Conservation (phyloP, 37 sponge, comb jelly and placozoan genomes). For the Cladorhizidae sp. region DNA sequence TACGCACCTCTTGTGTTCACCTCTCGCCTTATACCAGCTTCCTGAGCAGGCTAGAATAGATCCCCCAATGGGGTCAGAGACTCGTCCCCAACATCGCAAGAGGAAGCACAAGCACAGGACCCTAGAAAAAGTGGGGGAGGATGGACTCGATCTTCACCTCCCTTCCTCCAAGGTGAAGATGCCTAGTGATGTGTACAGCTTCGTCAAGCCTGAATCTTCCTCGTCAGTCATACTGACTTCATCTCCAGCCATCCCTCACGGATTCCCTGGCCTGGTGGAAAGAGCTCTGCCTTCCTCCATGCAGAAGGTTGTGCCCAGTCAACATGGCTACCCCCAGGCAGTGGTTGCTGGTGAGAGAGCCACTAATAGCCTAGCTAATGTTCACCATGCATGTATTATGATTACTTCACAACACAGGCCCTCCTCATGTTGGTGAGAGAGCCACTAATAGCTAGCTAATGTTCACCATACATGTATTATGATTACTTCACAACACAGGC, state of each 20-base stretch:
- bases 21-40: constrained; percentile 30
- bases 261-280: background rate
- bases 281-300: background rate
- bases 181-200: constrained; percentile 48
- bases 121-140: constrained; percentile 36
- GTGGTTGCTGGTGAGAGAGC: background rate
- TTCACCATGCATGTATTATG: background rate
- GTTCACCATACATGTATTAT: too few relatives aligned
- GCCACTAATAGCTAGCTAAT: too few relatives aligned
- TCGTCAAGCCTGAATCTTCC: constrained; percentile 36
- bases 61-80: constrained; percentile 11
- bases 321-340: constrained; percentile 1
- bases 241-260: background rate
- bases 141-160: background rate
- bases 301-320: background rate
- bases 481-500: too few relatives aligned
- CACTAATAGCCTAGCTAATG: too few relatives aligned
- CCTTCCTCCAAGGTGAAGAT: constrained; percentile 34
- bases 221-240: background rate
- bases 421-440: background rate
- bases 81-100: constrained; percentile 38
- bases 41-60: constrained; percentile 75
- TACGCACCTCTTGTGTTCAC: too few relatives aligned
- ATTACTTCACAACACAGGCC: background rate
- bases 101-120: constrained; percentile 77